Conservation (phyloP, 2,113 vertebrate genomes). For the Tretioscincus oriximinensis region DNA sequence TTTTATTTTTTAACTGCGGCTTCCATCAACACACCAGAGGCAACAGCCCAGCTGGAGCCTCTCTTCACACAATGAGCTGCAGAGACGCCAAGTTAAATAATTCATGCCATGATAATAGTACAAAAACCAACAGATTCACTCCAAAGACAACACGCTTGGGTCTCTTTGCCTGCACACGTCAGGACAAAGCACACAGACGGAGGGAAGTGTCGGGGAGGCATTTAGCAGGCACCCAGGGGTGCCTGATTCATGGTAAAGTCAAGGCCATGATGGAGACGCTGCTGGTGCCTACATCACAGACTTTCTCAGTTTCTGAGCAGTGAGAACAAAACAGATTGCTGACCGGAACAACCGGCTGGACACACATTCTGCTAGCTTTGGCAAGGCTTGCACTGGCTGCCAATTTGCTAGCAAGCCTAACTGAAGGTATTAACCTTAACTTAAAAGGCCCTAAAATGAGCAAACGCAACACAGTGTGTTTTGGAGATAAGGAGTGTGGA, state of each 20-base stretch:
- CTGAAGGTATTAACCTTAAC: too few relatives aligned
- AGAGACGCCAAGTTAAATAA: constrained; percentile 6
- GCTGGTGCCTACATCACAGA: too few relatives aligned
- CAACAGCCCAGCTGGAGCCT: neutral
- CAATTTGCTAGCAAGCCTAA: too few relatives aligned
- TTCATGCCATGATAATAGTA: constrained; percentile 1
- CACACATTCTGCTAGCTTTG: too few relatives aligned
- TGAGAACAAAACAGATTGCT: too few relatives aligned
- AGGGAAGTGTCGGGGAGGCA: too few relatives aligned
- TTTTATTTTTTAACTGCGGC: neutral
- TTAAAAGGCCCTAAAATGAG: too few relatives aligned
- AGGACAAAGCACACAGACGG: neutral
- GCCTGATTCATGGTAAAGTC: neutral
- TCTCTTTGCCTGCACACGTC: neutral
- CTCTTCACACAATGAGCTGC: neutral
- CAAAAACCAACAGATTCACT: constrained; percentile 14
- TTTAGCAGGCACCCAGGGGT: neutral
- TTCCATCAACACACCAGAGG: constrained; percentile 10
- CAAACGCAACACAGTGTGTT: too few relatives aligned
- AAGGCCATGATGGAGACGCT: neutral
- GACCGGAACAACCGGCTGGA: too few relatives aligned
- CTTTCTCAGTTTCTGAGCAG: too few relatives aligned
- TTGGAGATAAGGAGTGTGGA: too few relatives aligned
- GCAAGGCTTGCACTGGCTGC: too few relatives aligned
- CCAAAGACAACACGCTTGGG: neutral